phyloP scores from a whole-genome alignment of 2,888 invertebrate genomes.

The Spilarctia lutea region DNA sequence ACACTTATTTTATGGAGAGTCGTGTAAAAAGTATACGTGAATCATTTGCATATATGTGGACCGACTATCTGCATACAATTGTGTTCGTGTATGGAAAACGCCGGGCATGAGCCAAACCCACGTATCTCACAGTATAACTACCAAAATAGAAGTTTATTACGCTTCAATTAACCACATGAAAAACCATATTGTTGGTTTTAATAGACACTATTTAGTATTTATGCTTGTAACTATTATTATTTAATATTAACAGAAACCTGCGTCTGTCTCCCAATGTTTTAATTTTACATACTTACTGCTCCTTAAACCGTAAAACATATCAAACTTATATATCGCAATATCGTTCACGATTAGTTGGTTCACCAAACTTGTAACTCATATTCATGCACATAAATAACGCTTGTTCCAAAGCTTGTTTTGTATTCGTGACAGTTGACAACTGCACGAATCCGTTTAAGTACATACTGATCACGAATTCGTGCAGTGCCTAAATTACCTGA shows the following conservation, averaged over 20 bases:
- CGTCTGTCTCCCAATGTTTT: neutral
- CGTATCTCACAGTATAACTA: no score
- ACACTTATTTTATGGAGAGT: neutral
- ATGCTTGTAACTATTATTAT: neutral
- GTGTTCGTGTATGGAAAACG: neutral
- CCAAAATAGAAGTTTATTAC: no score
- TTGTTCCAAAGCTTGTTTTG: neutral
- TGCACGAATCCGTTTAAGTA: neutral
- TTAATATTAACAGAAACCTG: neutral
- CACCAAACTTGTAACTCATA: neutral
- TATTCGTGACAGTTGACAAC: slow-evolving; percentile 49
- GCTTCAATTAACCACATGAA: no score
- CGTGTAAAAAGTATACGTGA: neutral
- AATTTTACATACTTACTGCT: neutral
- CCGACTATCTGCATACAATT: neutral
- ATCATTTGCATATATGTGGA: no score
- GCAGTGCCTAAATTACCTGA: neutral
- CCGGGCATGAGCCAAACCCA: neutral
- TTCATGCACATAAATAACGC: neutral
- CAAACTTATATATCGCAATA: neutral
- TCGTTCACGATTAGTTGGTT: no score
- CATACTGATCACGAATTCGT: neutral
- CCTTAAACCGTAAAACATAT: neutral
- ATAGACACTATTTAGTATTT: neutral
- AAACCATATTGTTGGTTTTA: neutral